Conservation (phyloP, 2,888 invertebrate species). For the Caenorhabditis drosophilae region DNA sequence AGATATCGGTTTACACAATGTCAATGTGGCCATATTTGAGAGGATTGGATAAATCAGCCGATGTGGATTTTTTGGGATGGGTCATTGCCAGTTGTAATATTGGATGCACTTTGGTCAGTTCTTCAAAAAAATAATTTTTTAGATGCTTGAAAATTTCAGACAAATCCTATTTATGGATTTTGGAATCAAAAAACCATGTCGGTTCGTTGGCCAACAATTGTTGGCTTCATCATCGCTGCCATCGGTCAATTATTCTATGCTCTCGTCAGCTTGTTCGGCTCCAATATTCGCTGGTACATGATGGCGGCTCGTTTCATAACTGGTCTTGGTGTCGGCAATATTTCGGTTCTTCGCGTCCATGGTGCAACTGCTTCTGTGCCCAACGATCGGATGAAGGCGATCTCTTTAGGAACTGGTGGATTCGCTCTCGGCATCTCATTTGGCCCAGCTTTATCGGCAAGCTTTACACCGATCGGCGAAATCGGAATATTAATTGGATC, state of each 20-base stretch:
- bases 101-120: conserved; percentile 38
- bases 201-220: conserved; percentile 35
- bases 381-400: conserved; percentile 45
- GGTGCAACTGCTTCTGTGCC: conserved; percentile 44
- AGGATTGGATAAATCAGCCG: conserved; percentile 41
- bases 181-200: conserved; percentile 51
- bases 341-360: conserved; percentile 45
- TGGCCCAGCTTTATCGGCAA: conserved; percentile 27
- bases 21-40: conserved; percentile 49
- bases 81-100: conserved; percentile 44
- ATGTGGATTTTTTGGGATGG: conserved; percentile 46
- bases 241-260: conserved; percentile 29
- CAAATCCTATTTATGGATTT: conserved; percentile 44
- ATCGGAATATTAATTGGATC: conserved; percentile 25
- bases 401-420: conserved; percentile 47
- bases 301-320: conserved; percentile 39
- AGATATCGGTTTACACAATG: conserved; percentile 44
- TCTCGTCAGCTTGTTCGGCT: conserved; percentile 4
- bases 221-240: conserved; percentile 39
- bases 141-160: conserved; percentile 11
- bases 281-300: conserved; percentile 42
- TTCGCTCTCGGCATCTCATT: conserved; percentile 28
- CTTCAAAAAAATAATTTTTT: neutral
- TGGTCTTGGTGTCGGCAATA: conserved; percentile 45
- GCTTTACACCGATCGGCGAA: conserved; percentile 40